Evolutionary conservation across 2,888 invertebrate genomes (phyloP).

Genomic region (Cephus pulcher): DNA sequence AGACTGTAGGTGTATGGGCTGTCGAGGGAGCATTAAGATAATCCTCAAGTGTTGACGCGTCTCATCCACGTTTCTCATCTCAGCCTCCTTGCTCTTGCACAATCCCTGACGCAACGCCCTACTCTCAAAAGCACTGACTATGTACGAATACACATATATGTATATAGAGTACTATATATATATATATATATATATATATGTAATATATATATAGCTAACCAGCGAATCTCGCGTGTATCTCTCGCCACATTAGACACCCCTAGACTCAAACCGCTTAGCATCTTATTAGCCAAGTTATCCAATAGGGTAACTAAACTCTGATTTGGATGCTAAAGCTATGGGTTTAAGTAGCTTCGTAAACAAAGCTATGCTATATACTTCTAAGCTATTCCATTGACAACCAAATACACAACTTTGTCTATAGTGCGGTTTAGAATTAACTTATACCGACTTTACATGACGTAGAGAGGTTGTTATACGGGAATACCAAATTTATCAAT

Average conservation of each 20-base stretch:
- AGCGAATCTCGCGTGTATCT: constrained; percentile 13
- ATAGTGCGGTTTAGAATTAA: no score
- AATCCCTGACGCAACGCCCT: not conserved
- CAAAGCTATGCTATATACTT: no score
- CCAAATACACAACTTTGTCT: no score
- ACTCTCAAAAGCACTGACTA: no score
- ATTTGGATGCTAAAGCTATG: not conserved
- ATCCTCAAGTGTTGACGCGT: constrained; percentile 32
- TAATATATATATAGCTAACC: not conserved
- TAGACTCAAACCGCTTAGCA: constrained; percentile 18
- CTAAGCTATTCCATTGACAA: no score
- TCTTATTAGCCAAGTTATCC: constrained; percentile 39
- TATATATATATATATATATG: no score
- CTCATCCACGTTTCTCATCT: constrained; percentile 15
- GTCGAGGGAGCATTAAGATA: constrained; percentile 34
- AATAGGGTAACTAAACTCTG: constrained; percentile 21
- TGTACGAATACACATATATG: no score
- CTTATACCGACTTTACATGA: no score
- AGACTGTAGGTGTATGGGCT: constrained; percentile 8
- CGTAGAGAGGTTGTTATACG: no score
- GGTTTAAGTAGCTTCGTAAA: no score
- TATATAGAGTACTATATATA: no score
- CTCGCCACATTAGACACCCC: constrained; percentile 1
- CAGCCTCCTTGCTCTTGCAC: not conserved
- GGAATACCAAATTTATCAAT: no score